These are phyloP conservation scores for Heliornis fulica DNA, from an alignment of 2,113 vertebrate species.

Conservation along the genomic window DNA sequence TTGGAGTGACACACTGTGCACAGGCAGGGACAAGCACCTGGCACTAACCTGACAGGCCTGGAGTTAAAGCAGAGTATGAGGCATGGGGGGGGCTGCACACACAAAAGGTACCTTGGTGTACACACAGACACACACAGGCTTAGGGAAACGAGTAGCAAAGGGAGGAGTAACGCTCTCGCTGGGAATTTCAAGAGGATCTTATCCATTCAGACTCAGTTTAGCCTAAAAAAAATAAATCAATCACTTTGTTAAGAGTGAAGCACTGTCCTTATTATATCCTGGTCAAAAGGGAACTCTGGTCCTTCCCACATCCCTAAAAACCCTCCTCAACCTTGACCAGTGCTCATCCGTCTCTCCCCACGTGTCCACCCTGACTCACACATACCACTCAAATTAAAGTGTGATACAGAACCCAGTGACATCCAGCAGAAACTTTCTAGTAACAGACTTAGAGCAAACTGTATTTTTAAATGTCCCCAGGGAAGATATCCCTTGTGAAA, in stretches of 20 bases:
- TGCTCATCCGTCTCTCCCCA: neutral
- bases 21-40: neutral
- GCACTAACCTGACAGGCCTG: neutral
- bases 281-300: neutral
- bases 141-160: neutral
- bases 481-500: neutral
- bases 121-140: neutral
- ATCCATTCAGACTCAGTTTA: neutral
- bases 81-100: accelerated
- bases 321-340: neutral
- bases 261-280: neutral
- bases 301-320: neutral
- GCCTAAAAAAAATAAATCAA: neutral
- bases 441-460: neutral
- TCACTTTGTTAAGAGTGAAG: neutral
- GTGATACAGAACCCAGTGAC: neutral
- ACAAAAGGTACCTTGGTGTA: neutral
- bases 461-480: neutral
- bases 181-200: neutral
- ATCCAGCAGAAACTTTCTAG: neutral
- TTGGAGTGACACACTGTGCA: neutral
- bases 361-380: neutral
- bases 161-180: neutral
- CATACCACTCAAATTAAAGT: neutral
- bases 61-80: neutral